Base-by-base conservation (phyloP, 2,888 invertebrate genomes). In the Tetropium fuscum region DNA sequence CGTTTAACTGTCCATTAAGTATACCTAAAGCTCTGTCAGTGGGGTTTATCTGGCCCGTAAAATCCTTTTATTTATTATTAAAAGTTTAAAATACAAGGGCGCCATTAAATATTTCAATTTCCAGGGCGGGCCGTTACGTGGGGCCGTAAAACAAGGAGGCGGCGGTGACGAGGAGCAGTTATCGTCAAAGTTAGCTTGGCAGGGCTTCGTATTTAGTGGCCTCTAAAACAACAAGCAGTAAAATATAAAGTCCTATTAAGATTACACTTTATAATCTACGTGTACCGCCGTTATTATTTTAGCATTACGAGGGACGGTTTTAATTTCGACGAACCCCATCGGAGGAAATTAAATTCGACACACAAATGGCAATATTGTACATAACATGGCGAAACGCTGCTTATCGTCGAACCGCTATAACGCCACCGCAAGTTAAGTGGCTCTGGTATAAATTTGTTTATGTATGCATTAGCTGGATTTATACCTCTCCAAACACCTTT, bases 21-120 rank as follows among this genome's bases (percentile, higher is more conserved):
- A 41, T 22, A 41, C n/a, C n/a, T n/a, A 41, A 41, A 18, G 22
- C 41, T 25, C 6, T 43, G 22, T 25, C 43, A 7, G 22, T n/a
- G 25, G 27, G 13, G 19, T 20, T 20, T 20, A 20, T 41, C 41
- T 22, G 19, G 10, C 22, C 27, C 27, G 27, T 43, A 25, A 43
- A 43, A 43, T 13, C 22, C 41, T 20, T 41, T 41, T 65, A 67
- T 69, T 68, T 61, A 69, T 69, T 68, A 69, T 72, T 67, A 67
- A 72, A 59, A 59, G 61, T 63, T 51, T 32, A 53, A 58, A 63
- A 54, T 15, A 49, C 15, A 63, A 61, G 57, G 60, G 63, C 41
- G 51, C 68, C 74, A 71, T 74, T 74, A 75, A 75, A 74, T 74
- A 74, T 76, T 77, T 77, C 74, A 75, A 75, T 76, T 77, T 77